Conservation (phyloP, 2,797 vertebrate genomes). For the Mormyrus hasselquistii region DNA sequence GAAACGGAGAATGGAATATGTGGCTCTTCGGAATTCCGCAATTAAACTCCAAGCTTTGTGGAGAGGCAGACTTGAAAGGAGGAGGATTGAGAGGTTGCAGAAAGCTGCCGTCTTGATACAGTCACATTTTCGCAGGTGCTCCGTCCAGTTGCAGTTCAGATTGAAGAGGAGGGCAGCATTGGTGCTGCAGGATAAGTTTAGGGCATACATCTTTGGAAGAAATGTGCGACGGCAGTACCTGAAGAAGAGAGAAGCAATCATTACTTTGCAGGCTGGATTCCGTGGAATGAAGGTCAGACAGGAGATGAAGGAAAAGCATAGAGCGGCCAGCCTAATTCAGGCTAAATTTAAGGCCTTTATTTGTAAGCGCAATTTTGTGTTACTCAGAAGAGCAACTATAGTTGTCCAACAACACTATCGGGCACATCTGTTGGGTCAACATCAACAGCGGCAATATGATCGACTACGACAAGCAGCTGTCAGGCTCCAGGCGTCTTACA, state of each 20-base stretch:
- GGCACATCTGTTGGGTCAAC: conserved; percentile 39
- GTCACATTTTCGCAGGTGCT: conserved; percentile 62
- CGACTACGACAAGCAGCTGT: conserved; percentile 51
- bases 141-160: conserved; percentile 50
- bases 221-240: conserved; percentile 47
- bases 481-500: conserved; percentile 67
- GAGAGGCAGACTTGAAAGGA: conserved; percentile 64
- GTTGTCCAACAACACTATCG: conserved; percentile 66
- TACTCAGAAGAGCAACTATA: conserved; percentile 53
- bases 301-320: conserved; percentile 43
- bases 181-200: conserved; percentile 65
- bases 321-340: conserved; percentile 70
- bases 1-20: conserved; percentile 48
- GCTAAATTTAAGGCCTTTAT: conserved; percentile 57
- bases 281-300: conserved; percentile 64
- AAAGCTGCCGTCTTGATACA: conserved; percentile 67
- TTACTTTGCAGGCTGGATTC: conserved; percentile 69
- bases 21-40: conserved; percentile 40
- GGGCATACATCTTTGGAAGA: conserved; percentile 51
- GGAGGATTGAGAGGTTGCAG: conserved; percentile 44
- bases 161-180: conserved; percentile 51
- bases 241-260: conserved; percentile 47
- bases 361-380: conserved; percentile 48
- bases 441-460: conserved; percentile 52
- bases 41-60: conserved; percentile 69